A percentile compares a stretch with the other conserved stretches of the same genome.
These are phyloP conservation scores for Griposia aprilina DNA, from an alignment of 2,888 invertebrate genomes.

Conservation along the genomic window DNA sequence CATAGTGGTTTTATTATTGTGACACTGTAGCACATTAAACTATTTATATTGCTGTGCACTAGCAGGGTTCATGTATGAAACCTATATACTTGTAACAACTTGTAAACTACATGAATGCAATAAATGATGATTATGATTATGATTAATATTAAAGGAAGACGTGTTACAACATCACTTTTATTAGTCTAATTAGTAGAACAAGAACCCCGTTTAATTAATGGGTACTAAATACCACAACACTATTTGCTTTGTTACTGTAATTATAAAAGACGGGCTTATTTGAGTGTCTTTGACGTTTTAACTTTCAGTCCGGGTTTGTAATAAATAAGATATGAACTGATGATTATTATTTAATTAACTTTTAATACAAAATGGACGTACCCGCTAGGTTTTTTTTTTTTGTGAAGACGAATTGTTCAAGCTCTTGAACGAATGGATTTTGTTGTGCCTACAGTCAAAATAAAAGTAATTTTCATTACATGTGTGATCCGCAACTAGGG, in stretches of 20 bases:
- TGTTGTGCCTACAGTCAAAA: background rate
- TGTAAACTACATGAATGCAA: no score
- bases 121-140: no score
- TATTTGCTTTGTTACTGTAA: constrained; percentile 10
- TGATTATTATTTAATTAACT: no score
- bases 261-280: background rate
- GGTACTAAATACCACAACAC: background rate
- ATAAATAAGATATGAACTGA: no score
- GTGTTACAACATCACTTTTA: background rate
- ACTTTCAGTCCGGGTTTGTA: no score
- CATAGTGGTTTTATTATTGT: no score
- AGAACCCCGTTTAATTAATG: constrained; percentile 1
- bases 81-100: no score
- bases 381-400: background rate
- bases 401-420: background rate
- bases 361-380: background rate
- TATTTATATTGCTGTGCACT: no score
- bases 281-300: background rate
- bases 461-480: background rate
- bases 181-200: background rate
- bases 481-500: background rate
- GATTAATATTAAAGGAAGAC: background rate
- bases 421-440: background rate
- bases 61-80: no score
- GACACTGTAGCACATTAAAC: no score